These are phyloP conservation scores for Epirrhoe tristata DNA, from an alignment of 2,888 invertebrate species.

Conservation along the genomic window DNA sequence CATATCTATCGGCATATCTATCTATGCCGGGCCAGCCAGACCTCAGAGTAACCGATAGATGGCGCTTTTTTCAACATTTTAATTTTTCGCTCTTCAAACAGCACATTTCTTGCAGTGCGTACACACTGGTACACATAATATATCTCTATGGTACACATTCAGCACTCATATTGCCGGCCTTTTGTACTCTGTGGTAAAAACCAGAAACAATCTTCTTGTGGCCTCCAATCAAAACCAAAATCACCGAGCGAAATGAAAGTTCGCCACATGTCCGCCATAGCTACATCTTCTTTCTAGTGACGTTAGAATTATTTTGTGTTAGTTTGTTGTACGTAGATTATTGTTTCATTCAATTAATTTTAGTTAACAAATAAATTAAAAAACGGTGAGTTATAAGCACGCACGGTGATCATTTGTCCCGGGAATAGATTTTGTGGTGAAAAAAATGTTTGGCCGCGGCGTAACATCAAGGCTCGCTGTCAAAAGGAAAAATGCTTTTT, in stretches of 20 bases:
- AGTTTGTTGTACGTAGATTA: slow-evolving; percentile 65
- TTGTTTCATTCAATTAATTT: slow-evolving; percentile 79
- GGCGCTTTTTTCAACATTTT: too few relatives aligned
- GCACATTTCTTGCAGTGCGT: neutral
- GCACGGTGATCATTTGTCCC: slow-evolving; percentile 49
- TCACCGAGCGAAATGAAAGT: slow-evolving; percentile 68
- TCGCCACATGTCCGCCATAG: slow-evolving; percentile 83
- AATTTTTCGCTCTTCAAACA: too few relatives aligned
- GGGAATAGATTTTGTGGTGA: slow-evolving; percentile 59
- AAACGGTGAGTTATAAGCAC: slow-evolving; percentile 70
- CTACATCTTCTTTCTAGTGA: slow-evolving; percentile 80
- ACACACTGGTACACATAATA: too few relatives aligned
- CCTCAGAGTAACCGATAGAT: too few relatives aligned
- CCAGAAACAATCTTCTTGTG: slow-evolving; percentile 37
- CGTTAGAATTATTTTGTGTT: slow-evolving; percentile 81
- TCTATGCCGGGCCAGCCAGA: too few relatives aligned
- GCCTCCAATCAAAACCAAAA: slow-evolving; percentile 42
- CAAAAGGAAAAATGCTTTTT: slow-evolving; percentile 74
- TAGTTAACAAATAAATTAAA: slow-evolving; percentile 61
- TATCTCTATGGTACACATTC: too few relatives aligned
- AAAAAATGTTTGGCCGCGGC: slow-evolving; percentile 72
- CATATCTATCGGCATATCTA: too few relatives aligned
- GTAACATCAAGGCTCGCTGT: slow-evolving; percentile 68
- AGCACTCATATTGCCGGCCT: too few relatives aligned
- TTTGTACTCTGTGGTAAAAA: slow-evolving; percentile 36